phyloP scores from a whole-genome alignment of 2,797 vertebrate genomes.

The Dermochelys coriacea region DNA sequence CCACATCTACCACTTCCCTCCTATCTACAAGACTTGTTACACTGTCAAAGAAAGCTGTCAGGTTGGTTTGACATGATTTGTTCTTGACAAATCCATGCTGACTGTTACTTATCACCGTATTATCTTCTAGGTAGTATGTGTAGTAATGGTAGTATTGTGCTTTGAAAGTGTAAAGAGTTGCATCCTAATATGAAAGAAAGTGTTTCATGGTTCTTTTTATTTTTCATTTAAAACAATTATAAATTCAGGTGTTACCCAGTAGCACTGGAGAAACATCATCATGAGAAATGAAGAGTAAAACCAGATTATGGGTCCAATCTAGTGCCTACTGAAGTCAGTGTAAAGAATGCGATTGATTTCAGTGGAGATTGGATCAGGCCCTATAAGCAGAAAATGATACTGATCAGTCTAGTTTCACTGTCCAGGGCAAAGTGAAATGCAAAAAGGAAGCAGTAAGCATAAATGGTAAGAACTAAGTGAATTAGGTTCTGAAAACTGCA shows the following conservation, averaged over 20 bases:
- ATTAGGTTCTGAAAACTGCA: not conserved
- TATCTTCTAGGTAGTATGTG: no score
- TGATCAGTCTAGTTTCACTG: not conserved
- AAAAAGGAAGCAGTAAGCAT: not conserved
- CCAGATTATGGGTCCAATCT: not conserved
- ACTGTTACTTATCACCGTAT: no score
- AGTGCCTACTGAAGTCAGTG: not conserved
- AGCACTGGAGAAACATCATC: not conserved
- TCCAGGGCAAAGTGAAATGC: not conserved
- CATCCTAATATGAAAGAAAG: not conserved
- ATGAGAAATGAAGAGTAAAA: not conserved
- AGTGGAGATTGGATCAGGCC: not conserved
- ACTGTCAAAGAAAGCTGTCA: no score
- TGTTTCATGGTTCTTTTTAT: not conserved
- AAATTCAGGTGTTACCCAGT: not conserved
- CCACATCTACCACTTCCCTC: no score
- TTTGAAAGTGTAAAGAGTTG: slow-evolving; percentile 17
- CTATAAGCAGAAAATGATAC: not conserved
- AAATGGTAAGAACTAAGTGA: not conserved
- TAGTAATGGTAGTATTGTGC: not conserved
- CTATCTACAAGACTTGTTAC: no score
- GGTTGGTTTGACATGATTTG: no score
- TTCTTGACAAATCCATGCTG: no score
- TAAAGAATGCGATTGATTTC: not conserved
- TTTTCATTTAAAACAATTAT: not conserved